A percentile compares a stretch with the other conserved stretches of the same genome.
Conservation (phyloP, 1,140 invertebrate species). For the Listronotus oregonensis region DNA sequence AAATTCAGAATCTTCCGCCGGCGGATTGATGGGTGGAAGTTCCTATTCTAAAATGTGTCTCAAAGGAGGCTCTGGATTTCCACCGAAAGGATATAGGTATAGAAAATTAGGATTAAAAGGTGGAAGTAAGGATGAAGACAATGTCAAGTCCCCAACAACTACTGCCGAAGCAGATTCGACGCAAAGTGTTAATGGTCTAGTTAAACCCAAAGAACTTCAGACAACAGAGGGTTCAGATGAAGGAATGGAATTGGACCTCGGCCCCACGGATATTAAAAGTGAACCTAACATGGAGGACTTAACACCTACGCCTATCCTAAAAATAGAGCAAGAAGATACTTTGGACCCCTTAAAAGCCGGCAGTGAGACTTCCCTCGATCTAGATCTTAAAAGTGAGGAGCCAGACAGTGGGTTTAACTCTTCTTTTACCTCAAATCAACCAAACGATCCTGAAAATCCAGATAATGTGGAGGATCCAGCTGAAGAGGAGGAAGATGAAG, state of each 20-base stretch:
- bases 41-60: slow-evolving; percentile 41
- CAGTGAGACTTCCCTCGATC: slow-evolving; percentile 24
- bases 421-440: slow-evolving; percentile 22
- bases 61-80: slow-evolving; percentile 47
- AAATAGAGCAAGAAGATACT: slow-evolving; percentile 15
- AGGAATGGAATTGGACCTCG: slow-evolving; percentile 39
- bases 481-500: slow-evolving; percentile 30
- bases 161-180: slow-evolving; percentile 40
- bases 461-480: slow-evolving; percentile 17
- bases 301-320: neutral
- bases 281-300: slow-evolving; percentile 11
- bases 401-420: slow-evolving; percentile 39
- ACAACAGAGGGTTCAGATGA: slow-evolving; percentile 39
- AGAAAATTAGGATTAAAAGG: slow-evolving; percentile 45
- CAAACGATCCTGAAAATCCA: slow-evolving; percentile 30
- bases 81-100: slow-evolving; percentile 35
- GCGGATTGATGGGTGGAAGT: slow-evolving; percentile 45
- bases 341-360: neutral
- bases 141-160: slow-evolving; percentile 28
- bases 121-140: slow-evolving; percentile 46
- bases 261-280: slow-evolving; percentile 17
- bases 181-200: slow-evolving; percentile 35
- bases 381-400: slow-evolving; percentile 32
- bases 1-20: slow-evolving; percentile 24
- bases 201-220: slow-evolving; percentile 15